Base-by-base conservation (phyloP, 92 coral and sea anemone genomes). In the Paramuricea clavata region DNA sequence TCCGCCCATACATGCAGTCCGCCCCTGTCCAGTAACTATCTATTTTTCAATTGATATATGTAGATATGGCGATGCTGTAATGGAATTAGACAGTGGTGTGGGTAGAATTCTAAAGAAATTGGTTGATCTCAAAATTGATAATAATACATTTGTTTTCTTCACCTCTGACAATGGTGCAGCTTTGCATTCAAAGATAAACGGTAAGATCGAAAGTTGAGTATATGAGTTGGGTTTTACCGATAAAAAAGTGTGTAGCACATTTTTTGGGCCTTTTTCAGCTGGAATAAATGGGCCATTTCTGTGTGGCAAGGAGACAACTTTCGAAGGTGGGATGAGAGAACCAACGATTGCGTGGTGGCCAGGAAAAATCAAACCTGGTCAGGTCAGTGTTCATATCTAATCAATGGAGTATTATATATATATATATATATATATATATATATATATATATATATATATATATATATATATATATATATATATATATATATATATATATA, bases 271-370 rank as follows among this genome's bases (percentile, higher is more conserved):
- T 0, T 43, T 10, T 71, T 6, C 15, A 92, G 95, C 89, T 12
- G 95, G 93, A 23, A 92, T 90, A 65, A 92, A 92, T 79, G 95
- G 95, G 12, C 95, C 95, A 13, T 92, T 92, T 81, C 87, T 92
- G 34, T 92, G 95, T 87, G 93, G 93, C 19, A 90, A 92, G 50
- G 95, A 92, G 79, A 92, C 95, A 33, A 92, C 95, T 26, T 92
- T 92, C 31, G 95, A 92, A 74, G 95, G 95, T 32, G 95, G 93
- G 64, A 90, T 89, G 95, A 81, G 93, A 62, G 95, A 92, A 70
- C 95, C 95, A 6, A 78, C 93, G 2, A 92, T 92, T 35, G 93
- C 93, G 23, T 92, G 95, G 95, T 92, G 93, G 95, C 95, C 95
- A 21, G 91, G 86, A 19, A 78, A 62, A 34, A 89, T 92, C 17